Percentiles rank a stretch among this genome's conserved stretches.
Evolutionary conservation across 2,888 invertebrate species (phyloP).

Genomic region (Anoncus sp.): DNA sequence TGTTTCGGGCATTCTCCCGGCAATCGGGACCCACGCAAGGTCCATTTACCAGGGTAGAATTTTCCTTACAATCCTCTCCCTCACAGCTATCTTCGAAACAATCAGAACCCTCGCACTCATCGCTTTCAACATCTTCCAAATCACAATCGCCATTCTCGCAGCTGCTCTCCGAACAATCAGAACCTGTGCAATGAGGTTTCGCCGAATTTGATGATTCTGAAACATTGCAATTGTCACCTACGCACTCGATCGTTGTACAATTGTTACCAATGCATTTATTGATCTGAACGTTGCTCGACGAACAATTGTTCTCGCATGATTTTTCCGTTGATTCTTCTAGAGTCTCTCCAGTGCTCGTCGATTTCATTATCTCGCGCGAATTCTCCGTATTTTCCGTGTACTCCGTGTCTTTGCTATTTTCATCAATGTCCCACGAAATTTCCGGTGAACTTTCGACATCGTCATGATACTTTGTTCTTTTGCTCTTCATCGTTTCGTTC

Average conservation of each 20-base stretch:
- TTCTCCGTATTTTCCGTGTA: not conserved
- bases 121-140: not conserved
- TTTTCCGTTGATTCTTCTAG: not conserved
- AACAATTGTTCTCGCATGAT: not conserved
- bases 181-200: not conserved
- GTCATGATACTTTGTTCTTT: not conserved
- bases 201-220: slow-evolving; percentile 1
- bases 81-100: slow-evolving; percentile 28
- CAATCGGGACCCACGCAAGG: slow-evolving; percentile 7
- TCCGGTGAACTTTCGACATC: not conserved
- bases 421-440: not conserved
- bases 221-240: not conserved
- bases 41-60: not conserved
- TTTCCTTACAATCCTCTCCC: slow-evolving; percentile 4
- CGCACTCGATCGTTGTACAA: slow-evolving; percentile 8
- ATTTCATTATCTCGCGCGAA: not conserved
- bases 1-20: too few species aligned
- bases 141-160: slow-evolving; percentile 15
- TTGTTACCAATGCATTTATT: not conserved
- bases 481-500: not conserved
- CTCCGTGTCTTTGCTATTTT: not conserved
- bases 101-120: not conserved
- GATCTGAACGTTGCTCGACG: too few species aligned
- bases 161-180: slow-evolving; percentile 8
- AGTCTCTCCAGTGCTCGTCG: not conserved